A percentile compares a stretch with the other conserved stretches of the same genome.
Conservation (phyloP, 1,140 invertebrate species). For the Paramacrobiotus metropolitanus region DNA sequence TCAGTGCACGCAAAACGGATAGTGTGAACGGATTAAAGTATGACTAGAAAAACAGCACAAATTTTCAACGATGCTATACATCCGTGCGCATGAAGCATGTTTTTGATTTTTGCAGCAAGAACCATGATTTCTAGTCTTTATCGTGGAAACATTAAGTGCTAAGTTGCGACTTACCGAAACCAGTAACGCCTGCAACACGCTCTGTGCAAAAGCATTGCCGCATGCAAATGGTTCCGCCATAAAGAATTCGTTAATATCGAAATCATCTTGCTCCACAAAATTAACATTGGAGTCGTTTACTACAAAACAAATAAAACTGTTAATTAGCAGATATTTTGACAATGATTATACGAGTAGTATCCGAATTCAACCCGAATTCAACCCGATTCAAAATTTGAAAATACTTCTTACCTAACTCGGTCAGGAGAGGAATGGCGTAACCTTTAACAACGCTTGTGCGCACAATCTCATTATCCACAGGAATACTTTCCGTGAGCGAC, state of each 20-base stretch:
- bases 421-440: not conserved
- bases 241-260: not conserved
- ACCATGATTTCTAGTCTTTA: too few relatives aligned
- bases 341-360: too few relatives aligned
- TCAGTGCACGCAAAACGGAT: constrained; percentile 14
- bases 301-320: constrained; percentile 8
- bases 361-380: not conserved
- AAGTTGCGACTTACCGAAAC: not conserved
- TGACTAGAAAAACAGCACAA: too few relatives aligned
- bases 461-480: too few relatives aligned
- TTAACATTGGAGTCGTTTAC: constrained; percentile 14
- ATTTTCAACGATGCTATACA: too few relatives aligned
- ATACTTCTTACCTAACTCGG: not conserved
- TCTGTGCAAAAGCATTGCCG: not conserved
- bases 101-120: too few relatives aligned
- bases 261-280: not conserved
- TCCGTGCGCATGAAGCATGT: too few relatives aligned
- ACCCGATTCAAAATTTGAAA: not conserved
- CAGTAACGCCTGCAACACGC: not conserved
- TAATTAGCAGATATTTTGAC: too few relatives aligned
- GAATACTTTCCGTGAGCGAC: too few relatives aligned
- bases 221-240: not conserved
- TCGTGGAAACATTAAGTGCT: too few relatives aligned
- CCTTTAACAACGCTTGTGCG: not conserved
- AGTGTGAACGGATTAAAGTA: constrained; percentile 16